phyloP scores from a whole-genome alignment of 2,888 invertebrate species.

The Gymnosoma rotundatum region DNA sequence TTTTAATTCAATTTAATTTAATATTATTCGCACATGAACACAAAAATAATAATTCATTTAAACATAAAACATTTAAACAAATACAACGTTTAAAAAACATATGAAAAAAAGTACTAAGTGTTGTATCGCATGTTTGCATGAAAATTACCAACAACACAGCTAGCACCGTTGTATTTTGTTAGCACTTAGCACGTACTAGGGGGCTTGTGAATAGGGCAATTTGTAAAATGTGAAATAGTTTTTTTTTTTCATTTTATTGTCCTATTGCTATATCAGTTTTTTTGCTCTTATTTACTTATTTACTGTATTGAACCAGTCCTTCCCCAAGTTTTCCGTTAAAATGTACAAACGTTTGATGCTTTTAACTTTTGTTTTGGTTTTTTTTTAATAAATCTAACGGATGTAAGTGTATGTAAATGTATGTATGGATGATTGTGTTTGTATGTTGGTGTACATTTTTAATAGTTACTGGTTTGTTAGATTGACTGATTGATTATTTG shows the following conservation, averaged over 20 bases:
- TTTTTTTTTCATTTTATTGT: constrained; percentile 4
- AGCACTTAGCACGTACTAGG: too few relatives aligned
- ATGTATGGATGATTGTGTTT: background rate
- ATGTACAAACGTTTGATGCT: background rate
- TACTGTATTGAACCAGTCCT: background rate
- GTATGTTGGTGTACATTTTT: too few relatives aligned
- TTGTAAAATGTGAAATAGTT: constrained; percentile 22
- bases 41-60: too few relatives aligned
- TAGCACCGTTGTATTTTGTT: too few relatives aligned
- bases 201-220: too few relatives aligned
- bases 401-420: background rate
- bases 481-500: constrained; percentile 67
- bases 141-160: too few relatives aligned
- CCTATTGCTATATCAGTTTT: background rate
- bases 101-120: too few relatives aligned
- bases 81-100: too few relatives aligned
- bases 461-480: constrained; percentile 40
- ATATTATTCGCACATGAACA: too few relatives aligned
- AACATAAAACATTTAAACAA: too few relatives aligned
- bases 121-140: too few relatives aligned
- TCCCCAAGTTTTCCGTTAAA: background rate
- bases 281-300: background rate
- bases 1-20: too few relatives aligned
- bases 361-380: background rate
- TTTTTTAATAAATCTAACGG: background rate